Conservation (phyloP, 2,888 invertebrate genomes). For the Cheilosia grossa region DNA sequence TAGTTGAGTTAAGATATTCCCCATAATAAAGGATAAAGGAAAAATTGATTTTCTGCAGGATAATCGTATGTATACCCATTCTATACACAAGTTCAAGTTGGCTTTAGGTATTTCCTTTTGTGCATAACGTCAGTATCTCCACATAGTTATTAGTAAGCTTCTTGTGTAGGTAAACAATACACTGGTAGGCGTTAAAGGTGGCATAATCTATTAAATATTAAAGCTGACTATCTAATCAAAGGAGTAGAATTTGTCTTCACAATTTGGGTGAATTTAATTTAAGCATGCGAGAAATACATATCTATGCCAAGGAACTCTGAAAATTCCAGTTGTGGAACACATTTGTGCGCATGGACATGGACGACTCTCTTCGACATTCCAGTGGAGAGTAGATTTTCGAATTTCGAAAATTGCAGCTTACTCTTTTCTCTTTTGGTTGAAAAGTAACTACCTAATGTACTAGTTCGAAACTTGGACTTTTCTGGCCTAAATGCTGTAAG, state of each 20-base stretch:
- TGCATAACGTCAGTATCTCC: background rate
- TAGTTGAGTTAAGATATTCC: too few relatives aligned
- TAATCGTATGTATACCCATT: too few relatives aligned
- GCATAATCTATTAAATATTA: slow-evolving; percentile 27
- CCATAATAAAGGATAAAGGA: too few relatives aligned
- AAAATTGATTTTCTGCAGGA: too few relatives aligned
- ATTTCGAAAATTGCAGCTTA: slow-evolving; percentile 15
- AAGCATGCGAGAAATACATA: background rate
- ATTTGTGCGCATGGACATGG: slow-evolving; percentile 39
- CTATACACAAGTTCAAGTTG: background rate
- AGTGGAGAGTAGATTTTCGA: slow-evolving; percentile 11
- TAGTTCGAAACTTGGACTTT: too few relatives aligned
- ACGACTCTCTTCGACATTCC: slow-evolving; percentile 15
- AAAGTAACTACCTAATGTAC: too few relatives aligned
- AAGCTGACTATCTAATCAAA: slow-evolving; percentile 22
- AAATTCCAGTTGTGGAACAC: slow-evolving; percentile 44
- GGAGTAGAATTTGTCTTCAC: slow-evolving; percentile 31
- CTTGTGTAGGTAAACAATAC: background rate
- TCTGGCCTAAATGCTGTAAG: too few relatives aligned
- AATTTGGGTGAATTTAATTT: slow-evolving; percentile 26
- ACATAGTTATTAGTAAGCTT: background rate
- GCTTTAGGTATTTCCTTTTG: background rate
- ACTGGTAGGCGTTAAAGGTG: background rate
- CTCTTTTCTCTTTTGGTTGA: slow-evolving; percentile 25
- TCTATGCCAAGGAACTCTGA: background rate